Evolutionary conservation across 1,140 invertebrate genomes (phyloP), one percentile per base, ranked within the genome.

Genomic region (Diuraphis noxia): DNA sequence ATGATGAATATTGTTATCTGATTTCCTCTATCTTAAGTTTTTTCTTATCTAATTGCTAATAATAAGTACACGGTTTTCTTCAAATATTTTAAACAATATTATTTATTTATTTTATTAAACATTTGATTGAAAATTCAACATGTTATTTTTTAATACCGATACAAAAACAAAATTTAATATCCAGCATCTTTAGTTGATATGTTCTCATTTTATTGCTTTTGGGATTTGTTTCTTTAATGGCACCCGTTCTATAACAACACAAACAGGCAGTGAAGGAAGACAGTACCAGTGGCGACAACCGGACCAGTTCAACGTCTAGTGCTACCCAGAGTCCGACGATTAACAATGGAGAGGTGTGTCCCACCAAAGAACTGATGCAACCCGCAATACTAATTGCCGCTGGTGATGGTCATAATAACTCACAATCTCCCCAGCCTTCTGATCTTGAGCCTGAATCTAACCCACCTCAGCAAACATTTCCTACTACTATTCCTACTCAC

Each of bases 371-470:
- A 91, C 77, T 82, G 89, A 81, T 91, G 72, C 89, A 91, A 91
- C 89, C 89, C 38, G 89, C 89, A 46, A 91, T 91, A 91, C 77
- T 91, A 82, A 91, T 92, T 56, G 81, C 91, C 82, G 52, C 91
- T 92, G 84, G 91, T 92, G 91, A 86, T 86, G 91, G 84, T 92
- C 81, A 92, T 92, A 92, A 38, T 86, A 87, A 92, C 82, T 87
- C 81, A 36, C 81, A 86, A 87, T 63, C 91, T 8, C 93, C 92
- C 94, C 94, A 93, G 93, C 93, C 91, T 93, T 93, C 93, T 93
- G 91, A 93, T 93, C 41, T 85, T 2, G 92, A 92, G 23, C 88
- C 89, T 40, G 89, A 91, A 81, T 46, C 77, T 82, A 91, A 91
- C 13, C 89, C 89, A 49, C 72, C 90, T 36, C 92, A 93, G 25